Percentiles rank a stretch among this genome's conserved stretches.
Conservation (phyloP, 2,888 invertebrate species). For the Sceliomorpha sp. region DNA sequence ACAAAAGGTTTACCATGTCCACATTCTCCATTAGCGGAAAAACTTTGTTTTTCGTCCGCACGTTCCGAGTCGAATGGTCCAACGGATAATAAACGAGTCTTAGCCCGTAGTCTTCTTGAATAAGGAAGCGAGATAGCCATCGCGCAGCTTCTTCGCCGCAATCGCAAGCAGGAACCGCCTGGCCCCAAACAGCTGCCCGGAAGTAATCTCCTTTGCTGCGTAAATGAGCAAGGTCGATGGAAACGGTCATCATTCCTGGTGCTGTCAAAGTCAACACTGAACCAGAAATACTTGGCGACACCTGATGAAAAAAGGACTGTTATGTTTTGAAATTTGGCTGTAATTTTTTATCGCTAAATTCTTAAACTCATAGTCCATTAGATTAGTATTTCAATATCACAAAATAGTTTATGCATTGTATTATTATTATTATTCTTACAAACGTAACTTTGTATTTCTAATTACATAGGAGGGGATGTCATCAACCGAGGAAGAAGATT, state of each 20-base stretch:
- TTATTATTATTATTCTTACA: too few species aligned
- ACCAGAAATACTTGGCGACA: conserved; percentile 81
- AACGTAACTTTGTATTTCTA: too few species aligned
- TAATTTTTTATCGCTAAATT: too few species aligned
- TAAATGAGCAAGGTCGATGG: conserved; percentile 81
- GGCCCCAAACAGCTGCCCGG: conserved; percentile 83
- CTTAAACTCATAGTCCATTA: too few species aligned
- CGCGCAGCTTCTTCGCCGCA: conserved; percentile 87
- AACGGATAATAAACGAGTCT: conserved; percentile 84
- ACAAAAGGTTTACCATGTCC: conserved; percentile 74
- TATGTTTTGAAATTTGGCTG: too few species aligned
- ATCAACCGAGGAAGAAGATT: too few species aligned
- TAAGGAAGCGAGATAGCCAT: conserved; percentile 86
- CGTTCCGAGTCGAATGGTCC: conserved; percentile 72
- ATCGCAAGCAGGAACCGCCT: conserved; percentile 84
- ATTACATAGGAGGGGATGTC: too few species aligned
- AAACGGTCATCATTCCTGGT: conserved; percentile 82
- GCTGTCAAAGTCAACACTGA: conserved; percentile 82
- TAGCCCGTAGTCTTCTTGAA: conserved; percentile 81
- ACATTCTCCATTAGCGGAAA: conserved; percentile 66
- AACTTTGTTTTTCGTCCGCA: conserved; percentile 67
- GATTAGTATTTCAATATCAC: too few species aligned
- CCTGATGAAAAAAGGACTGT: conserved; percentile 54
- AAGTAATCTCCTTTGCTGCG: conserved; percentile 73
- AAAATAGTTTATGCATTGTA: too few species aligned